Evolutionary conservation across 2,888 invertebrate genomes (phyloP).

Genomic region (Agrochola lychnidis): DNA sequence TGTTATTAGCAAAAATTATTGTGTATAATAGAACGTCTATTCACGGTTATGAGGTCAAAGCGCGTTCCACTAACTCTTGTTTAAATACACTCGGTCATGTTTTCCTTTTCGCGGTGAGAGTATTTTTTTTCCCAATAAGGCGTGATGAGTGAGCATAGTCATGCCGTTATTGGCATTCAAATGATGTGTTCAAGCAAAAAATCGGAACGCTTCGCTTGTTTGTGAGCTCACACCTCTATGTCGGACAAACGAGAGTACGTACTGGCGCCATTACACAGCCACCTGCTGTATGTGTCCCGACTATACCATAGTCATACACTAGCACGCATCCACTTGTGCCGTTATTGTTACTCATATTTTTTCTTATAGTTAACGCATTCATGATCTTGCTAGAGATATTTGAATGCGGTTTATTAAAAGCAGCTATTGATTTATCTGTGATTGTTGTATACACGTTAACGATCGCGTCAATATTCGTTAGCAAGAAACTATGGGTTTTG

Average conservation of each 20-base stretch:
- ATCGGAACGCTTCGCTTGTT: conserved; percentile 80
- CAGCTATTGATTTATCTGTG: conserved; percentile 62
- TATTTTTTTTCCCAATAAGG: conserved; percentile 82
- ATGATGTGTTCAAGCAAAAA: conserved; percentile 82
- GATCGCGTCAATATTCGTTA: conserved; percentile 53
- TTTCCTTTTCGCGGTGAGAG: conserved; percentile 84
- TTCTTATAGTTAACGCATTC: conserved; percentile 71
- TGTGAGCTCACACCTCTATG: conserved; percentile 76
- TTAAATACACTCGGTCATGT: conserved; percentile 77
- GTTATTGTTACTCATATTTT: conserved; percentile 76
- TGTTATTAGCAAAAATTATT: conserved; percentile 71
- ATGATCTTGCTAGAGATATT: conserved; percentile 67
- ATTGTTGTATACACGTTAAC: conserved; percentile 57
- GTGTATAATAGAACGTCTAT: conserved; percentile 69
- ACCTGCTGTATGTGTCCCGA: conserved; percentile 80
- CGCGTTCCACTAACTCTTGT: conserved; percentile 77
- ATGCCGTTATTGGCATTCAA: conserved; percentile 86
- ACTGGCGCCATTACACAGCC: conserved; percentile 76
- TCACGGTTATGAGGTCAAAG: conserved; percentile 79
- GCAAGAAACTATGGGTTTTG: conserved; percentile 44
- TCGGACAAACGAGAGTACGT: conserved; percentile 80
- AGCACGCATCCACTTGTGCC: conserved; percentile 76
- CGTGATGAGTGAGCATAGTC: conserved; percentile 78
- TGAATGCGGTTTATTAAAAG: conserved; percentile 65
- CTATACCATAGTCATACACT: conserved; percentile 66